phyloP scores from a whole-genome alignment of 2,113 vertebrate genomes.

The Microcebus murinus region DNA sequence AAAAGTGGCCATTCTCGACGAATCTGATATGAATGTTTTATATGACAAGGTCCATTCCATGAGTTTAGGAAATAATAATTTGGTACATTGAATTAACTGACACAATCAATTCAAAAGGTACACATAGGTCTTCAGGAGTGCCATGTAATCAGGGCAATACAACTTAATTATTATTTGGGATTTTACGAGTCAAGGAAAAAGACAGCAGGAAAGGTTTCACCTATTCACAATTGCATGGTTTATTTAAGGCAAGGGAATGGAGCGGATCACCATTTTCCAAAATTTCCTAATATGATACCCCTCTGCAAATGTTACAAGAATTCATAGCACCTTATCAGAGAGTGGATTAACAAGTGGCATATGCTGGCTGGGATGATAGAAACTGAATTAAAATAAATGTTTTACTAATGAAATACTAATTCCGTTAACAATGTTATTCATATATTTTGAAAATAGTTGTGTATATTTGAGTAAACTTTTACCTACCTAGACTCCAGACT shows the following conservation, averaged over 20 bases:
- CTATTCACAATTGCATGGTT: background rate
- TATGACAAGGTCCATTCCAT: no score
- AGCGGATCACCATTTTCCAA: background rate
- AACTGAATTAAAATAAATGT: background rate
- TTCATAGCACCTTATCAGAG: background rate
- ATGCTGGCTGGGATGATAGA: background rate
- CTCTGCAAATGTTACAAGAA: background rate
- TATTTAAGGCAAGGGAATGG: background rate
- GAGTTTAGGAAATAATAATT: background rate
- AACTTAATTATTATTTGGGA: background rate
- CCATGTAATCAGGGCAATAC: background rate
- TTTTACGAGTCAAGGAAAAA: background rate
- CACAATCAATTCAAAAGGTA: background rate
- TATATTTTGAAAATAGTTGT: background rate
- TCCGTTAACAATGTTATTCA: fast-evolving
- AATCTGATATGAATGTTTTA: background rate
- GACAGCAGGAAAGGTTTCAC: no score
- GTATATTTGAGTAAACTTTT: background rate
- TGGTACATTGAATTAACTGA: background rate
- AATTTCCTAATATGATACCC: background rate
- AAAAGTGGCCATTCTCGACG: background rate
- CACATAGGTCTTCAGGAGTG: background rate
- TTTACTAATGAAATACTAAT: background rate
- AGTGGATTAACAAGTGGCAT: fast-evolving
- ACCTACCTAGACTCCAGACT: background rate